Evolutionary conservation across 2,888 invertebrate species (phyloP).

Genomic region (Agelastica alni): DNA sequence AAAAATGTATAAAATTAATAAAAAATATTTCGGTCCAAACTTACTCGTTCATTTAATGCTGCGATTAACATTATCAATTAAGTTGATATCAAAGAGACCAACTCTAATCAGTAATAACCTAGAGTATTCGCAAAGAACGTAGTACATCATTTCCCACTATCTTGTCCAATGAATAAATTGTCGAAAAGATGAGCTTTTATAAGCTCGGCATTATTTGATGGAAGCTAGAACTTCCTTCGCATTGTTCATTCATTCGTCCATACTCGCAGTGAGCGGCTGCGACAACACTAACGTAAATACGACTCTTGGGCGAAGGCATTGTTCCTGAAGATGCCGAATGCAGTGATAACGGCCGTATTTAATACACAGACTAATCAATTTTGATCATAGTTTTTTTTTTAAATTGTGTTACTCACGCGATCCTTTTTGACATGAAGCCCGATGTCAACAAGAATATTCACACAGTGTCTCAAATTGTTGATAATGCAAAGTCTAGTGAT

Average conservation of each 20-base stretch:
- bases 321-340: slow-evolving; percentile 8
- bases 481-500: slow-evolving; percentile 6
- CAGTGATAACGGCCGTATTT: slow-evolving; percentile 4
- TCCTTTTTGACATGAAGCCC: slow-evolving; percentile 7
- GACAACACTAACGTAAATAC: too few relatives aligned
- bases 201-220: slow-evolving; percentile 21
- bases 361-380: slow-evolving; percentile 7
- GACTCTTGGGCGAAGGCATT: background rate
- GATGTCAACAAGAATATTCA: slow-evolving; percentile 15
- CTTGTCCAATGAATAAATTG: slow-evolving; percentile 25
- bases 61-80: slow-evolving; percentile 1
- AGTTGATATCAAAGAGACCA: background rate
- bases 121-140: slow-evolving; percentile 1
- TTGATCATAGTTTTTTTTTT: too few relatives aligned
- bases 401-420: too few relatives aligned
- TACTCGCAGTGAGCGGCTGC: too few relatives aligned
- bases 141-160: slow-evolving; percentile 29
- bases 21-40: too few relatives aligned
- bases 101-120: background rate
- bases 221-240: slow-evolving; percentile 28
- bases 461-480: slow-evolving; percentile 15
- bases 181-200: slow-evolving; percentile 30
- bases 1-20: too few relatives aligned
- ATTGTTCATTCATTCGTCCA: slow-evolving; percentile 19
- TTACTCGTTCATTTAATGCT: too few relatives aligned